These are phyloP conservation scores for Rhorus exstirpatorius DNA, from an alignment of 2,888 invertebrate species.

Conservation along the genomic window DNA sequence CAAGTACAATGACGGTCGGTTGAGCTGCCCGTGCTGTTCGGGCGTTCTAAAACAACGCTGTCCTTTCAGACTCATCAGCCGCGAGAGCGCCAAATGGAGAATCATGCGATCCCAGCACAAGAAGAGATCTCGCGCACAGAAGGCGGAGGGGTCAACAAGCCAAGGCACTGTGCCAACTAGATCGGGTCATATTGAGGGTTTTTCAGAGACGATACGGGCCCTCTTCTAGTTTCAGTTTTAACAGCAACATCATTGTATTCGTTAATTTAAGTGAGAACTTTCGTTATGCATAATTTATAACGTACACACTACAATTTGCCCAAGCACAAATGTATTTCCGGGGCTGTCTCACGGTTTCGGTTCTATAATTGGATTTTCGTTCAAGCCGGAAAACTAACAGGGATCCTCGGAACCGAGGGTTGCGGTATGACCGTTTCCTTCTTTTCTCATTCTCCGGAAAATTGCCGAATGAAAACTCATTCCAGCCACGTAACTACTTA, in stretches of 20 bases:
- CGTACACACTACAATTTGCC: neutral
- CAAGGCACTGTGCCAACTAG: constrained; percentile 73
- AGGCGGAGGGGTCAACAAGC: constrained; percentile 74
- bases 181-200: constrained; percentile 76
- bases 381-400: constrained; percentile 20
- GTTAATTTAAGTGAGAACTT: constrained; percentile 73
- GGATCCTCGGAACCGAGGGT: constrained; percentile 5
- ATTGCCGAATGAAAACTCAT: constrained; percentile 59
- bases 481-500: constrained; percentile 65
- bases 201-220: constrained; percentile 62
- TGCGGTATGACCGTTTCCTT: constrained; percentile 14
- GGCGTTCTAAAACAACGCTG: constrained; percentile 78
- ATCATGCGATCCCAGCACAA: constrained; percentile 66
- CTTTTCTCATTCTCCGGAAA: constrained; percentile 27
- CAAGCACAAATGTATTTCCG: constrained; percentile 14
- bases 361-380: constrained; percentile 60
- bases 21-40: constrained; percentile 53
- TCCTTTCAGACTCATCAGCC: constrained; percentile 76
- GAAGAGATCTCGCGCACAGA: neutral
- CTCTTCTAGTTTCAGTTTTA: constrained; percentile 44
- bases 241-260: constrained; percentile 78
- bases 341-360: constrained; percentile 1
- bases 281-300: constrained; percentile 1
- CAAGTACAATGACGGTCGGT: constrained; percentile 77
- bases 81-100: constrained; percentile 63